phyloP scores from a whole-genome alignment of 1,140 invertebrate species.

The Drosophila kurseongensis region DNA sequence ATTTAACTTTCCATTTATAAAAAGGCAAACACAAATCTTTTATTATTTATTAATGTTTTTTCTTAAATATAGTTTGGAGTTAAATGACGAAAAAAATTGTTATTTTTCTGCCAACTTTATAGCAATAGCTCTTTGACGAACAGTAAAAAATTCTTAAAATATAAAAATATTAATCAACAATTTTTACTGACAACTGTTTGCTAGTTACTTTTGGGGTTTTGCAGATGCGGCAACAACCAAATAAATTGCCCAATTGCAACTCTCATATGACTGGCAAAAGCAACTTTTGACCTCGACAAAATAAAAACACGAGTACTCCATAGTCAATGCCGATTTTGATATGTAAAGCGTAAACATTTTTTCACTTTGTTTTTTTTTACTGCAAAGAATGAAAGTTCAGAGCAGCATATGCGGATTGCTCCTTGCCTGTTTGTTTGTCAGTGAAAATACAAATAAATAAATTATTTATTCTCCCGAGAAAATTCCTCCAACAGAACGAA shows the following conservation, averaged over 20 bases:
- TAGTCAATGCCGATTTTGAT: slow-evolving; percentile 14
- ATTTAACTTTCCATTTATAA: too few relatives aligned
- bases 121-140: too few relatives aligned
- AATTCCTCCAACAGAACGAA: slow-evolving; percentile 11
- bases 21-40: too few relatives aligned
- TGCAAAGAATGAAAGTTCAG: slow-evolving; percentile 7
- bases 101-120: too few relatives aligned
- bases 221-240: not conserved
- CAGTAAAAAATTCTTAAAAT: not conserved
- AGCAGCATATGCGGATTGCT: slow-evolving; percentile 3
- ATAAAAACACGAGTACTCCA: slow-evolving; percentile 1
- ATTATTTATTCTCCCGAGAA: slow-evolving; percentile 27
- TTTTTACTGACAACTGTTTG: not conserved
- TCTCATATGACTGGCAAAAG: not conserved
- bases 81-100: too few relatives aligned
- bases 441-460: slow-evolving; percentile 42
- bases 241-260: not conserved
- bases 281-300: slow-evolving; percentile 7
- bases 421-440: slow-evolving; percentile 21
- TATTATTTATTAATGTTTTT: too few relatives aligned
- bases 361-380: slow-evolving; percentile 32
- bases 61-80: too few relatives aligned
- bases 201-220: not conserved
- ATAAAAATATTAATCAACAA: not conserved
- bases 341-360: slow-evolving; percentile 35